Percentiles rank a stretch among this genome's conserved stretches.
Evolutionary conservation across 2,797 vertebrate species (phyloP).

Genomic region (Coregonus ussuriensis): DNA sequence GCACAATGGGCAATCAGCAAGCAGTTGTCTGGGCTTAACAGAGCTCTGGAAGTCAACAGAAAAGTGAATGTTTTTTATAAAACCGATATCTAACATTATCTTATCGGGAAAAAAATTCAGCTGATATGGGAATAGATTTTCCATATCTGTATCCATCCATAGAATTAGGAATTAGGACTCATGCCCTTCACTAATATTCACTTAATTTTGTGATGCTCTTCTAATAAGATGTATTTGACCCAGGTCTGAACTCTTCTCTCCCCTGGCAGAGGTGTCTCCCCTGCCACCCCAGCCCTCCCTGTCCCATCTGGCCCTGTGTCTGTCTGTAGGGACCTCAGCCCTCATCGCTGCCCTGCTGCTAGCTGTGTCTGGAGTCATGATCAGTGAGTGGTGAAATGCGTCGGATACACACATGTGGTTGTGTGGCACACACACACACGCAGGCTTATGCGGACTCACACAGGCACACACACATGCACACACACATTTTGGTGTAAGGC

Average conservation of each 20-base stretch:
- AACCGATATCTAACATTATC: too few relatives aligned
- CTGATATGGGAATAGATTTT: neutral
- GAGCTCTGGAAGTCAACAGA: neutral
- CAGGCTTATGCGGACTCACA: conserved; percentile 7
- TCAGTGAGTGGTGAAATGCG: conserved; percentile 82
- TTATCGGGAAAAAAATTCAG: too few relatives aligned
- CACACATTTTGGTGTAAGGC: neutral
- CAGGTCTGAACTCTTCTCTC: conserved; percentile 2
- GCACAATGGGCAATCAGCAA: neutral
- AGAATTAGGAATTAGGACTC: too few relatives aligned
- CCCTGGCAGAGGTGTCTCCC: conserved; percentile 52
- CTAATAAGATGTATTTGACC: neutral
- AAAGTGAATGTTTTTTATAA: neutral
- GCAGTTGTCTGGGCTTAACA: neutral
- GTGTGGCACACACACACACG: neutral
- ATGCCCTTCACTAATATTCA: neutral
- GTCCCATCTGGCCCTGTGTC: conserved; percentile 87
- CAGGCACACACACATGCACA: neutral
- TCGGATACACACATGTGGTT: neutral
- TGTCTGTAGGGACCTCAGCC: conserved; percentile 94
- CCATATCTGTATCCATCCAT: neutral
- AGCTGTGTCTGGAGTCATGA: conserved; percentile 96
- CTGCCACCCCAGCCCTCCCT: conserved; percentile 68
- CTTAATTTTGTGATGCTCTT: neutral
- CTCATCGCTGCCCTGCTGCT: conserved; percentile 93